These are phyloP conservation scores for Pomacea canaliculata DNA, from an alignment of 2,888 invertebrate species.

Conservation along the genomic window DNA sequence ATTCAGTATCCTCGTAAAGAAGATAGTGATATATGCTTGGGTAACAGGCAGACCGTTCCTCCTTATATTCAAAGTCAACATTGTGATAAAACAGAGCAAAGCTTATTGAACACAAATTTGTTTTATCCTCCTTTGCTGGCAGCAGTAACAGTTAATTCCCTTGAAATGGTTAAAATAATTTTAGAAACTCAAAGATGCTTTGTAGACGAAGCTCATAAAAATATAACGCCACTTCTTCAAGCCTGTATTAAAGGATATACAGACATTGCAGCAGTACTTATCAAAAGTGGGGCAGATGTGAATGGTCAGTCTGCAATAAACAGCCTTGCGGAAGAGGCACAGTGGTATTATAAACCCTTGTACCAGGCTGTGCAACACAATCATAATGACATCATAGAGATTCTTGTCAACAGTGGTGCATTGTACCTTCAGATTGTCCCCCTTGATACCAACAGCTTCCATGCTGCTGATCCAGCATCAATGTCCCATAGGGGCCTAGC, in stretches of 20 bases:
- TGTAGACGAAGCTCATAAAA: conserved; percentile 2
- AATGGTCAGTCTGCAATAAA: background rate
- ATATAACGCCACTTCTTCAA: background rate
- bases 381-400: conserved; percentile 6
- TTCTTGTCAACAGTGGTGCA: conserved; percentile 7
- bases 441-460: background rate
- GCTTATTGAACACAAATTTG: background rate
- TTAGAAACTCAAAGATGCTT: background rate
- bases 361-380: conserved; percentile 11
- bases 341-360: conserved; percentile 11
- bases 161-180: conserved; percentile 4
- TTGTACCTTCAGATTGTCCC: conserved; percentile 2
- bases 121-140: conserved; percentile 11
- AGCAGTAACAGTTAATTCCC: conserved; percentile 1
- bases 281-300: conserved; percentile 16
- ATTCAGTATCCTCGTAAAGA: background rate
- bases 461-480: background rate
- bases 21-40: background rate
- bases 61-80: background rate
- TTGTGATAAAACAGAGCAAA: background rate
- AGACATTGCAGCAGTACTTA: conserved; percentile 1
- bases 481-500: background rate
- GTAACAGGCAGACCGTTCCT: background rate
- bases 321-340: background rate
- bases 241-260: conserved; percentile 11